These are phyloP conservation scores for Tokudaia tokunoshimensis DNA, from an alignment of 2,797 vertebrate species.

Conservation along the genomic window DNA sequence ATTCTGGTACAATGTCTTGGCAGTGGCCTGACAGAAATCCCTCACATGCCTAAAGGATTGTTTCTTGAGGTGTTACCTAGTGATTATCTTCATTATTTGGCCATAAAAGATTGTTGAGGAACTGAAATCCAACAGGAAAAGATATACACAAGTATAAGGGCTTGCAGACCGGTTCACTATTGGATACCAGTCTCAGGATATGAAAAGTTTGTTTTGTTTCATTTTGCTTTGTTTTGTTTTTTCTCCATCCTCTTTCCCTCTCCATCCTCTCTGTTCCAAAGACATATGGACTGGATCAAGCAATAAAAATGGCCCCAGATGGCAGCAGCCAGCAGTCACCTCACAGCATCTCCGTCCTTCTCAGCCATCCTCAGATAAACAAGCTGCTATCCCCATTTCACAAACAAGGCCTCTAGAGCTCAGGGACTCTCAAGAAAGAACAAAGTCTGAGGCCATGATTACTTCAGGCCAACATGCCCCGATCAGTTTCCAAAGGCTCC, in stretches of 20 bases:
- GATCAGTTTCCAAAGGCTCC: rapidly evolving
- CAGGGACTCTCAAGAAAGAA: neutral
- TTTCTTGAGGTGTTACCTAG: neutral
- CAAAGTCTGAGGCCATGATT: neutral
- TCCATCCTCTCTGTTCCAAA: neutral
- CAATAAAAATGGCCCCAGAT: neutral
- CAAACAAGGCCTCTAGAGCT: neutral
- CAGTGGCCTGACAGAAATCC: neutral
- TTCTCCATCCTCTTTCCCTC: neutral
- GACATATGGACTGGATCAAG: neutral
- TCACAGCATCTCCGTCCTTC: neutral
- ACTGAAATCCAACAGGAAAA: neutral
- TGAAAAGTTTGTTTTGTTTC: neutral
- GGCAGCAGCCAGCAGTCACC: neutral
- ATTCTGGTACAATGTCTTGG: neutral
- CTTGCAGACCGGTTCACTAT: neutral
- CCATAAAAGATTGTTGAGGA: neutral
- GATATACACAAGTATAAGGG: rapidly evolving
- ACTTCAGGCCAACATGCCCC: neutral
- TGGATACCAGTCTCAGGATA: neutral
- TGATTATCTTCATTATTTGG: neutral
- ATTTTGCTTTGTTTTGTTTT: neutral
- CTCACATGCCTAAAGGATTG: rapidly evolving
- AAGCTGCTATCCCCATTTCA: neutral
- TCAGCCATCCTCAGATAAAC: too few relatives aligned